These are phyloP conservation scores for Epinephelus coioides DNA, from an alignment of 2,797 vertebrate species.

Conservation along the genomic window DNA sequence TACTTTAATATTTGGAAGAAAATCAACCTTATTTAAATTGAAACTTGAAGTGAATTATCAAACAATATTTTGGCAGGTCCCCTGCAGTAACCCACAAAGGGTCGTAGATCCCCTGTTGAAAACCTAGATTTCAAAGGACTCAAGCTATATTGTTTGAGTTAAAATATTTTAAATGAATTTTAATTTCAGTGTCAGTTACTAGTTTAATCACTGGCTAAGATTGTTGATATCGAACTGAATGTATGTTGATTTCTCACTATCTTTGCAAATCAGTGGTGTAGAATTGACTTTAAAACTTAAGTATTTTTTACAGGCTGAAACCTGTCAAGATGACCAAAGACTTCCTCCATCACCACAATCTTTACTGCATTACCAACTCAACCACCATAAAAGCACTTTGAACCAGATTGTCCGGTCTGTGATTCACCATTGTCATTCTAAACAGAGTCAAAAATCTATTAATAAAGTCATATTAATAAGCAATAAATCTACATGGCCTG, in stretches of 20 bases:
- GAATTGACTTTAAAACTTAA: neutral
- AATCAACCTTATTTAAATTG: too few species aligned
- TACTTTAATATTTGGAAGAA: too few species aligned
- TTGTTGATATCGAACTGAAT: neutral
- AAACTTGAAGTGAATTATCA: too few species aligned
- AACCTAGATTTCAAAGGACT: too few species aligned
- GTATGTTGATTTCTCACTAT: neutral
- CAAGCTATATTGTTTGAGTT: slow-evolving; percentile 13
- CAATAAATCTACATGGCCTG: slow-evolving; percentile 16
- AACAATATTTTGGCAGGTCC: too few species aligned
- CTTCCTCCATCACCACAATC: neutral
- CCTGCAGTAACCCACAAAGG: too few species aligned
- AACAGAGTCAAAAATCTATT: neutral
- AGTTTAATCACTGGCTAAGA: neutral
- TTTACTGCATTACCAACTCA: neutral
- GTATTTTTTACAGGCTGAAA: slow-evolving; percentile 17
- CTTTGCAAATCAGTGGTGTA: neutral
- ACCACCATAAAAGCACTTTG: slow-evolving; percentile 11
- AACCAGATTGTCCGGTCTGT: neutral
- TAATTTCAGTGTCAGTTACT: neutral
- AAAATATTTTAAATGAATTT: neutral
- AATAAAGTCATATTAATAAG: slow-evolving; percentile 15
- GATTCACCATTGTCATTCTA: neutral
- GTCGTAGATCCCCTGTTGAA: too few species aligned
- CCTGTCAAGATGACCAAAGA: slow-evolving; percentile 1